phyloP scores from a whole-genome alignment of 2,113 vertebrate species.

The Phoenicopterus ruber region DNA sequence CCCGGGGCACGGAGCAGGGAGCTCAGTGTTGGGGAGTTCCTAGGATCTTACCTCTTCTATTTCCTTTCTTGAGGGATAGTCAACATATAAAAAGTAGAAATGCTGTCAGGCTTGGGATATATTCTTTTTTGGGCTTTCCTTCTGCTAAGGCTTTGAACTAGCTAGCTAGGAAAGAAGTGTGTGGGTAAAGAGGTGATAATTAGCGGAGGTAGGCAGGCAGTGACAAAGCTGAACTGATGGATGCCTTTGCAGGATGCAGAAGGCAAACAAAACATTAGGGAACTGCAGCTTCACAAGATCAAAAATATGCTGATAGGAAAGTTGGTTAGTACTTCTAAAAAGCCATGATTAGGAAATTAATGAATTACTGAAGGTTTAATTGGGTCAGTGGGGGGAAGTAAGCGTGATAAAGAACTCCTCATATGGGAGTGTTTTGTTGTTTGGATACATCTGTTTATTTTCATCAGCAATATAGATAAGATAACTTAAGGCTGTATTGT shows the following conservation, averaged over 20 bases:
- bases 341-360: not conserved
- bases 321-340: not conserved
- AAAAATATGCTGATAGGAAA: not conserved
- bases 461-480: constrained; percentile 30
- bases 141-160: not conserved
- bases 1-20: not conserved
- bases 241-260: not conserved
- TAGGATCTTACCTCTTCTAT: not conserved
- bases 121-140: not conserved
- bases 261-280: not conserved
- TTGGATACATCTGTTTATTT: constrained; percentile 39
- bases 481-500: constrained; percentile 11
- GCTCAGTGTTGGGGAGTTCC: not conserved
- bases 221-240: not conserved
- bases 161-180: not conserved
- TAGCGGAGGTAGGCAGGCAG: not conserved
- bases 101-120: not conserved
- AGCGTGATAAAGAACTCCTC: constrained; percentile 5
- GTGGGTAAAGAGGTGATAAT: not conserved
- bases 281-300: not conserved
- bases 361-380: not conserved
- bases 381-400: not conserved
- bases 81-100: not conserved
- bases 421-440: not conserved
- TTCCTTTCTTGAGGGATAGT: not conserved